These are phyloP conservation scores for Chlamydotis undulata DNA, from an alignment of 2,113 vertebrate genomes.

Conservation along the genomic window DNA sequence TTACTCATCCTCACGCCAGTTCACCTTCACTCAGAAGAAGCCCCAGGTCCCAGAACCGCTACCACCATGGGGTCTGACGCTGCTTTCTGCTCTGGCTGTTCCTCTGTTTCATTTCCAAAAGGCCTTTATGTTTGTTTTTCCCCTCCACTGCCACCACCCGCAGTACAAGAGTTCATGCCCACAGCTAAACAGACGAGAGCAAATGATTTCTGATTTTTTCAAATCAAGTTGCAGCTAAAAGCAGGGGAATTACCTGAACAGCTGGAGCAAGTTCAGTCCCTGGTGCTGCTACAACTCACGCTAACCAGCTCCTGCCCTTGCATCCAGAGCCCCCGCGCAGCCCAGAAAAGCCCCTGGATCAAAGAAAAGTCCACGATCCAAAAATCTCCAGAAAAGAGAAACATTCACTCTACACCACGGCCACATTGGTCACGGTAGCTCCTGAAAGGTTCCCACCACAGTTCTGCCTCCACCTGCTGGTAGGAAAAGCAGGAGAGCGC, in stretches of 20 bases:
- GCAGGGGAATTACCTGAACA: neutral
- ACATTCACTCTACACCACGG: neutral
- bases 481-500: neutral
- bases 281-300: neutral
- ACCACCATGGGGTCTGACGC: neutral
- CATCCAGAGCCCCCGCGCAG: neutral
- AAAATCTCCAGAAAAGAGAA: neutral
- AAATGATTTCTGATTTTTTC: neutral
- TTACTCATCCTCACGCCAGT: neutral
- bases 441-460: neutral
- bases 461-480: neutral
- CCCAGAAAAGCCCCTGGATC: neutral
- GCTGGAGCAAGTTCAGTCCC: neutral
- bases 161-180: neutral
- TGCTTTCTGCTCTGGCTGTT: neutral
- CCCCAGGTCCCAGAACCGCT: neutral
- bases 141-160: too few relatives aligned
- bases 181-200: neutral
- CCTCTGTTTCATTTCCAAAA: neutral
- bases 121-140: neutral
- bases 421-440: rapidly evolving
- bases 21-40: neutral
- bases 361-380: neutral
- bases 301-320: neutral
- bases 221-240: neutral